Base-by-base conservation (phyloP, 2,113 vertebrate genomes). In the Oryzias woworae region DNA sequence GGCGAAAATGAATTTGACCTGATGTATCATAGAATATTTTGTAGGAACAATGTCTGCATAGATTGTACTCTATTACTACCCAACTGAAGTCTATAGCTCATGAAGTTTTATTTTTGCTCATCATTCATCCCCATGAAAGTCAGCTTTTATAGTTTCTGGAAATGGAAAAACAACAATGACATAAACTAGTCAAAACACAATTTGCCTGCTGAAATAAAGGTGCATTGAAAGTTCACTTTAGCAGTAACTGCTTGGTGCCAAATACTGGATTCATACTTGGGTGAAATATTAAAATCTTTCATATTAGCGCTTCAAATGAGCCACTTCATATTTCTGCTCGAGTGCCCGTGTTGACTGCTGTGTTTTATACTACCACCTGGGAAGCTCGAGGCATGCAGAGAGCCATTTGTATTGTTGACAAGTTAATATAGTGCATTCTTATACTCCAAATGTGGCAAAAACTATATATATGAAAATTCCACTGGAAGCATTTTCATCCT, bases 351-450 rank as follows among this genome's bases (percentile, higher is more conserved):
- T 56, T 53, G 36, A 14, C 49, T 55, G 53, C 58, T 51, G 59
- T 74, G 73, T 80, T 85, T 77, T 76, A 78, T 82, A 65, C 62
- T 12, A 31, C 81, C 78, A 82, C 74, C 81, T 84, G 74, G 58
- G 71, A 72, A 58, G 44, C 67, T 41, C n/a, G 43, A 74, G 58
- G 53, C 68, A 51, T 28, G 56, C 58, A 61, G 72, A 61, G 73
- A 85, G 69, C 76, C 72, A 65, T 78, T 80, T 82, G 57, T 66
- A 69, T 48, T 13, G 63, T 43, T 84, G 81, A 84, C 84, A 81
- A 74, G 83, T 85, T 81, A 78, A 82, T 71, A 62, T 71, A 73
- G 67, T 65, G 71, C 55, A 28, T 46, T 63, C 68, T 73, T 74
- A 73, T 71, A 79, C 70, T 73, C 50, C 70, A 70, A 60, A 62